Conservation (phyloP, 2,888 invertebrate genomes). For the Yponomeuta malinellus region DNA sequence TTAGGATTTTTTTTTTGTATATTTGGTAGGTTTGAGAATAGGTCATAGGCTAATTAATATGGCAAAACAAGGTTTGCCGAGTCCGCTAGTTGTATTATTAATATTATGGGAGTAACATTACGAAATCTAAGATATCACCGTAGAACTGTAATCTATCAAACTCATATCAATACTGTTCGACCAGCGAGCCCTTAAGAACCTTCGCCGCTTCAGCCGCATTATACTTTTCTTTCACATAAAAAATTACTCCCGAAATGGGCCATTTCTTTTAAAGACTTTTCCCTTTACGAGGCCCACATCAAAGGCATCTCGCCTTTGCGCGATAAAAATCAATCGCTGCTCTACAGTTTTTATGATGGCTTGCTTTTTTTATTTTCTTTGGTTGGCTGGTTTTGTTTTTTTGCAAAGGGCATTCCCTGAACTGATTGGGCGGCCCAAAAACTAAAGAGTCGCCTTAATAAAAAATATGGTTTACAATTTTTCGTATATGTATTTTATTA, state of each 20-base stretch:
- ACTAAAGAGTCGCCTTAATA: too few relatives aligned
- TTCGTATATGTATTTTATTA: too few relatives aligned
- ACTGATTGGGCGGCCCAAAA: background rate
- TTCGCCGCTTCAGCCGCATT: background rate
- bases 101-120: too few relatives aligned
- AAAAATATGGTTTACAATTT: too few relatives aligned
- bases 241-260: background rate
- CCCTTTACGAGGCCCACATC: background rate
- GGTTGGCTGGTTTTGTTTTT: background rate
- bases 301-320: background rate
- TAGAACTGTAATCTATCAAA: too few relatives aligned
- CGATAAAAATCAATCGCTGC: conserved; percentile 8
- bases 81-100: too few relatives aligned
- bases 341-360: background rate
- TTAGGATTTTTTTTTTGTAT: too few relatives aligned
- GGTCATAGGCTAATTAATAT: too few relatives aligned
- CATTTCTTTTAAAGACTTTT: background rate
- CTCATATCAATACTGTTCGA: background rate
- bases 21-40: too few relatives aligned
- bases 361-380: background rate
- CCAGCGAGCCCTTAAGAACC: background rate
- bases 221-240: background rate
- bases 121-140: too few relatives aligned
- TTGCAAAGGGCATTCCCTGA: background rate
- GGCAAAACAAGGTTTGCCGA: too few relatives aligned